These are phyloP conservation scores for Pygoscelis antarcticus DNA, from an alignment of 2,113 vertebrate genomes.

Conservation along the genomic window DNA sequence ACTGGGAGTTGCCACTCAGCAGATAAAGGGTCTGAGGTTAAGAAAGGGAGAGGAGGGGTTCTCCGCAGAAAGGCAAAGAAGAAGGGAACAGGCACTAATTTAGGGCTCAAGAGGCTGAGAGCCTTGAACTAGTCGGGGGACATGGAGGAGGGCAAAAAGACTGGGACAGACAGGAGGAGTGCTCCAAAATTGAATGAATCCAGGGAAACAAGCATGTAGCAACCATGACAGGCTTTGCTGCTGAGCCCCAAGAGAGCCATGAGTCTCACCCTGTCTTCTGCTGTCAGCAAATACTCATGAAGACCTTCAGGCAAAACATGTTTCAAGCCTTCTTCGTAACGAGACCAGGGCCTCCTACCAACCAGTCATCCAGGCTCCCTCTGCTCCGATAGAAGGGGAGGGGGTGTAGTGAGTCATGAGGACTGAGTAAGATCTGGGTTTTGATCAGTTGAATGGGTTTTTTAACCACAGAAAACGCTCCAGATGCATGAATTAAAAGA, in stretches of 20 bases:
- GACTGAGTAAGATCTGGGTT: background rate
- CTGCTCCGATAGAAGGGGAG: accelerated
- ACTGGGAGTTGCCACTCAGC: background rate
- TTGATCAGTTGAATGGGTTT: background rate
- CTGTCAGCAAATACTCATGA: background rate
- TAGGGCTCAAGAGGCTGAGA: background rate
- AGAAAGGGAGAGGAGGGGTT: background rate
- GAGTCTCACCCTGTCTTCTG: background rate
- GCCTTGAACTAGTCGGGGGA: background rate
- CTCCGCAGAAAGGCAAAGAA: background rate
- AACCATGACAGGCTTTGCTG: background rate
- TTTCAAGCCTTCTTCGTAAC: background rate
- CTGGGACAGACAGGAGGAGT: background rate
- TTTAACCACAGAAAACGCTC: background rate
- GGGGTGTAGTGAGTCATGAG: background rate
- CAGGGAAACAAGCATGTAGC: background rate
- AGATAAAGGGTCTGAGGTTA: background rate
- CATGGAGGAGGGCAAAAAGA: background rate
- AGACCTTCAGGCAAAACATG: background rate
- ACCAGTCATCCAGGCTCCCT: background rate
- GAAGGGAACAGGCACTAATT: background rate
- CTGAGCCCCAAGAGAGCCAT: background rate
- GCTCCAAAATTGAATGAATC: background rate
- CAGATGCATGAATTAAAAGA: background rate
- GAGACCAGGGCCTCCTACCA: background rate